These are phyloP conservation scores for Dicentrarchus labrax DNA, from an alignment of 2,113 vertebrate species.

Conservation along the genomic window DNA sequence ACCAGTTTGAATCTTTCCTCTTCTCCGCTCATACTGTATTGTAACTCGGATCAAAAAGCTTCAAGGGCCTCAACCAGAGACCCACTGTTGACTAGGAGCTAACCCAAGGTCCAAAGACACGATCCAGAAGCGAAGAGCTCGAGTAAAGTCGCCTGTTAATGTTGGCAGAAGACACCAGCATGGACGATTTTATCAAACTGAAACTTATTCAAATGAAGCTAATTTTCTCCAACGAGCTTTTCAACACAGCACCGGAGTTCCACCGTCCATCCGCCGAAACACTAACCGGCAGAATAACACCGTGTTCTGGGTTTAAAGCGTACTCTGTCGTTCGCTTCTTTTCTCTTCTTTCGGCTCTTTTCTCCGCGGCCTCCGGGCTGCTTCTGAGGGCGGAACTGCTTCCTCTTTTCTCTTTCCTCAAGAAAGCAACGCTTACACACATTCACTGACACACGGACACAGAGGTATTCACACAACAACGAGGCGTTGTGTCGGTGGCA, in stretches of 20 bases:
- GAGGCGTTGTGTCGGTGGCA: neutral
- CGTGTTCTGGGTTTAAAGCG: neutral
- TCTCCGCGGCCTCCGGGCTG: slow-evolving; percentile 11
- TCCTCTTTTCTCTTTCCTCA: slow-evolving; percentile 65
- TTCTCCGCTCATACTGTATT: slow-evolving; percentile 78
- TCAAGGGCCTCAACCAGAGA: neutral
- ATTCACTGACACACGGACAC: neutral
- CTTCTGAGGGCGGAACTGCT: slow-evolving; percentile 69
- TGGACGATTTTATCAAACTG: neutral
- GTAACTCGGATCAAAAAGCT: neutral
- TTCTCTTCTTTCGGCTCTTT: neutral
- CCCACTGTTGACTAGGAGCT: neutral
- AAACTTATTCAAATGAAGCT: slow-evolving; percentile 1
- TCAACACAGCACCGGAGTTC: neutral
- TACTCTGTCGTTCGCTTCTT: neutral
- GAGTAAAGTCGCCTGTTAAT: neutral
- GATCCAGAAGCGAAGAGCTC: neutral
- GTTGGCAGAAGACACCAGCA: neutral
- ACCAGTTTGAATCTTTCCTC: slow-evolving; percentile 94
- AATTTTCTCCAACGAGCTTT: neutral
- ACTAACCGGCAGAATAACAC: neutral
- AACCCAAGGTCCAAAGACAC: neutral
- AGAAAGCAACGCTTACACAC: slow-evolving; percentile 1
- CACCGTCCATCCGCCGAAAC: neutral
- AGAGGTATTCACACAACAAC: no score